Base-by-base conservation (phyloP, 1,140 invertebrate genomes). In the Rhizoglyphus robini region DNA sequence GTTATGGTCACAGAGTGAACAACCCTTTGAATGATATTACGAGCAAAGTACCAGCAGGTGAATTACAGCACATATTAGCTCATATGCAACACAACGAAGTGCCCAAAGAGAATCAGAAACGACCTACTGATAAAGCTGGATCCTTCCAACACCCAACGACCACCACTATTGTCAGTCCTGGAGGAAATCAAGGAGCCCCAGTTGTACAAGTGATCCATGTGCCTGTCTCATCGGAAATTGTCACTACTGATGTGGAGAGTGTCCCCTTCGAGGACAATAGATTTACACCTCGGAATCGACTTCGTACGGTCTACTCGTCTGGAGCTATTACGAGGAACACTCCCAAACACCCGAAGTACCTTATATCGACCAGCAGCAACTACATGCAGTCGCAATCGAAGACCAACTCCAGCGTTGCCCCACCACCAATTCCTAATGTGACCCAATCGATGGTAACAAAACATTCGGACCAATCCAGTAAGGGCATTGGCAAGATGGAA, bases 131-230 rank as follows among this genome's bases (percentile, higher is more conserved):
- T n/a, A n/a, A n/a, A n/a, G n/a, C n/a, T n/a, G n/a, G n/a, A 20
- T 13, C n/a, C 13, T 13, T 27, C 11, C 20, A 27, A 58, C 54
- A 58, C 8, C n/a, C 54, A 58, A 58, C 20, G 5, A 29, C 5
- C 54, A n/a, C n/a, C n/a, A n/a, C n/a, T n/a, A n/a, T n/a, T n/a
- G n/a, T n/a, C n/a, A n/a, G n/a, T n/a, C n/a, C n/a, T 11, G 25
- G 51, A 36, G 20, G 27, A 18, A 65, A 11, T 27, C 11, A 20
- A 63, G 58, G 20, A 8, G 38, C 66, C 49, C 67, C 67, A 8
- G 48, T 68, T n/a, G 67, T 68, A 11, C 67, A 68, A 46, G 62
- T 68, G 11, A 68, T 68, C 30, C 67, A 68, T 62, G 63, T 68
- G 2, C 67, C 67, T 2, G 63, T 68, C 34, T 46, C 47, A 27